phyloP scores from a whole-genome alignment of 2,888 invertebrate species.

The Lycocerus yunnanus region DNA sequence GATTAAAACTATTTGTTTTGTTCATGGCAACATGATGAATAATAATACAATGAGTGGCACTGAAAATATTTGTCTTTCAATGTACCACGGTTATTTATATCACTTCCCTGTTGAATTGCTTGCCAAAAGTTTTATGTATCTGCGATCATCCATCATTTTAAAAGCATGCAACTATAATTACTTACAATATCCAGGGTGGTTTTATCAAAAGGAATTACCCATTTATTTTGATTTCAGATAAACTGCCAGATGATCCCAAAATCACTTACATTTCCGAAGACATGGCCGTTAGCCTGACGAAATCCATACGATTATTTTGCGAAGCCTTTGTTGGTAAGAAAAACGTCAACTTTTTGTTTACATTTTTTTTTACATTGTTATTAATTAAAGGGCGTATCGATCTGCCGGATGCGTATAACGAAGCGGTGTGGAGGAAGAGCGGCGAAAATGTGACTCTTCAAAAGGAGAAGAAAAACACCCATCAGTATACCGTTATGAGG shows the following conservation, averaged over 20 bases:
- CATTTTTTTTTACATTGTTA: background rate
- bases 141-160: background rate
- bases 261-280: constrained; percentile 71
- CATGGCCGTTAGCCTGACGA: constrained; percentile 64
- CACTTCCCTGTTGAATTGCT: background rate
- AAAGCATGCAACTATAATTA: background rate
- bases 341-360: background rate
- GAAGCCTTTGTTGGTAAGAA: constrained; percentile 76
- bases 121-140: background rate
- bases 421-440: constrained; percentile 71
- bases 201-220: too few relatives aligned
- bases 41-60: background rate
- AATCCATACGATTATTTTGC: constrained; percentile 71
- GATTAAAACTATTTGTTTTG: too few relatives aligned
- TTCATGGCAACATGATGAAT: too few relatives aligned
- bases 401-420: constrained; percentile 73
- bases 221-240: constrained; percentile 59
- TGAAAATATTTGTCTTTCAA: background rate
- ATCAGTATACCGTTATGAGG: constrained; percentile 10
- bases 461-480: constrained; percentile 38
- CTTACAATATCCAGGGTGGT: background rate
- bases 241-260: constrained; percentile 64
- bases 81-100: background rate
- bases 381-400: constrained; percentile 62
- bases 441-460: constrained; percentile 60